These are phyloP conservation scores for Xylota sylvarum DNA, from an alignment of 2,888 invertebrate genomes.

Conservation along the genomic window DNA sequence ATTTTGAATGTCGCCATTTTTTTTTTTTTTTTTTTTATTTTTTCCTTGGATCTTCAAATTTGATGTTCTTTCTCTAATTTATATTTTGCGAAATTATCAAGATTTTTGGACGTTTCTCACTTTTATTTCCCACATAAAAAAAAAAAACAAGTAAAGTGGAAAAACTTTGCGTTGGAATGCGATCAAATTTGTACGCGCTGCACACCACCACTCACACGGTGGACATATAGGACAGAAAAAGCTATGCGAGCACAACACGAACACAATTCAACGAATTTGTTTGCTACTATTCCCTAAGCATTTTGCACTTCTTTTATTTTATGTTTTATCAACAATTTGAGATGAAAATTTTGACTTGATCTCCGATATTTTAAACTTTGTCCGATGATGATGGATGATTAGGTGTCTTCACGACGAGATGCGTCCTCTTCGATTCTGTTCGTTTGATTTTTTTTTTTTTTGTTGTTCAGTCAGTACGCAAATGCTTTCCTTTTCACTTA, in stretches of 20 bases:
- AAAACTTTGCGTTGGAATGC: constrained; percentile 56
- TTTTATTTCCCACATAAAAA: constrained; percentile 29
- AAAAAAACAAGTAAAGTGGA: constrained; percentile 45
- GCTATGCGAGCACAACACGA: constrained; percentile 51
- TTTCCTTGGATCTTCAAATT: background rate
- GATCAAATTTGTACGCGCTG: constrained; percentile 40
- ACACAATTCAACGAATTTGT: constrained; percentile 15
- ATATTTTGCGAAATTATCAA: constrained; percentile 19
- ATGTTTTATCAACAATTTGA: background rate
- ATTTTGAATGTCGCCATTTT: constrained; percentile 91
- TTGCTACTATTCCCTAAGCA: constrained; percentile 44
- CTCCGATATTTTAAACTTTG: constrained; percentile 25
- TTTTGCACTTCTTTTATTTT: constrained; percentile 52
- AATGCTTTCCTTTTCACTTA: constrained; percentile 72
- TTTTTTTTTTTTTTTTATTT: constrained; percentile 47
- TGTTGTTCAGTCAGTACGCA: constrained; percentile 19
- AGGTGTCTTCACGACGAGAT: constrained; percentile 40
- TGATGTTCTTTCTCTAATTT: constrained; percentile 9
- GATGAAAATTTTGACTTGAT: background rate
- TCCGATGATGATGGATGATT: constrained; percentile 48
- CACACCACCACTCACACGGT: constrained; percentile 46
- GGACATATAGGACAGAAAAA: constrained; percentile 29
- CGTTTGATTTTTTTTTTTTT: constrained; percentile 35
- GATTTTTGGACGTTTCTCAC: constrained; percentile 11
- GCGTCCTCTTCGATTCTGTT: constrained; percentile 36